Base-by-base conservation (phyloP, 1,140 invertebrate species). In the Drosophila tsacasi region DNA sequence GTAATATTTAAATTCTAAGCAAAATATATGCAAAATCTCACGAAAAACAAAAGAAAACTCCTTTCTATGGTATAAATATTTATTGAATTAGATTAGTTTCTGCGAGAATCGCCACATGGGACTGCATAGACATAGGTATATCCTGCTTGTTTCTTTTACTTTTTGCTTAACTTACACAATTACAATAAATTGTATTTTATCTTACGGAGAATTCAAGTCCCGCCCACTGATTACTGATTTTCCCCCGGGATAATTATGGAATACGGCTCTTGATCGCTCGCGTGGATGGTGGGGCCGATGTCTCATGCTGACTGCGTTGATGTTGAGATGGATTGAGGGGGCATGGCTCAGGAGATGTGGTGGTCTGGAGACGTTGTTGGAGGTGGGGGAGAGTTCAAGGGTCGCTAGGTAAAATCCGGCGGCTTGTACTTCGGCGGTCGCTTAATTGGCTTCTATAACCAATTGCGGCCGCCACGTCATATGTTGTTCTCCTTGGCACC, bases 381-480 rank as follows among this genome's bases (percentile, higher is more conserved):
- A 17, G 46, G 46, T 19, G 50, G 27, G 6, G 37, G 47, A 37
- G 39, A 35, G 40, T 55, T 60, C n/a, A 42, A 21, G 52, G 37
- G 47, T 47, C 42, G 72, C 75, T 90, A 90, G 79, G 85, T 76
- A n/a, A 90, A 82, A 66, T 91, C 86, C 61, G 85, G 86, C 67
- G 86, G 86, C 58, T 90, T 90, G 49, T 90, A 90, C 76, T 90
- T 90, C 67, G 85, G 86, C 86, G 86, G 86, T 76, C 85, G 85
- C 65, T 90, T 91, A 91, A 91, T 91, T 91, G 86, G 86, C 55
- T 91, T 91, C 86, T 91, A 92, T 92, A 92, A 92, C 91, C 91
- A 92, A 92, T 92, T 92, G 73, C 91, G 91, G 73, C 91, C 87
- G 78, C 91, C 91, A 90, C 91, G 91, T 92, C 91, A 92, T 79